Conservation (phyloP, 1,140 invertebrate genomes). For the Acyrthosiphon pisum region DNA sequence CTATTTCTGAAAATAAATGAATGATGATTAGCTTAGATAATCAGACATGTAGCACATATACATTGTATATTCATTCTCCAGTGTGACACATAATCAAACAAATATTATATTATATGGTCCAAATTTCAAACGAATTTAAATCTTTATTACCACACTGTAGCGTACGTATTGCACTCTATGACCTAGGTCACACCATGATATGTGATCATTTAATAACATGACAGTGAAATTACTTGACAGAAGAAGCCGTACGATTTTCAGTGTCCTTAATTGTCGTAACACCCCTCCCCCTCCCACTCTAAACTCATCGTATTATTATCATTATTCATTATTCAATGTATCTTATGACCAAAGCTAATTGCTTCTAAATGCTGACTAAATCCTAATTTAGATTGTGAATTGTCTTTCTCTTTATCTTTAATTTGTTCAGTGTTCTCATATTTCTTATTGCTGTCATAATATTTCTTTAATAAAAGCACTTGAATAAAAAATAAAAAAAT, state of each 20-base stretch:
- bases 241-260: too few species aligned
- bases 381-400: neutral
- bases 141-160: neutral
- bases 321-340: neutral
- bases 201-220: neutral
- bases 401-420: too few species aligned
- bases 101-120: too few species aligned
- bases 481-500: too few species aligned
- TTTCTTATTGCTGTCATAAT: too few species aligned
- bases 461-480: too few species aligned
- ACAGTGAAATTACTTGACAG: neutral
- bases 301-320: neutral
- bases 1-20: neutral
- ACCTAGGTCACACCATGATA: neutral
- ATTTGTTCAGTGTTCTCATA: too few species aligned
- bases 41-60: neutral
- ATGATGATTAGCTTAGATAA: neutral
- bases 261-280: neutral
- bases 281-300: too few species aligned
- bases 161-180: neutral
- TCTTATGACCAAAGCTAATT: neutral
- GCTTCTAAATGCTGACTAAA: neutral
- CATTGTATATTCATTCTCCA: too few species aligned
- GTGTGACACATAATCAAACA: too few species aligned
- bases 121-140: too few species aligned